Percentiles rank a stretch among this genome's conserved stretches.
Conservation (phyloP, 2,888 invertebrate genomes). For the Himalopsyche japonica region DNA sequence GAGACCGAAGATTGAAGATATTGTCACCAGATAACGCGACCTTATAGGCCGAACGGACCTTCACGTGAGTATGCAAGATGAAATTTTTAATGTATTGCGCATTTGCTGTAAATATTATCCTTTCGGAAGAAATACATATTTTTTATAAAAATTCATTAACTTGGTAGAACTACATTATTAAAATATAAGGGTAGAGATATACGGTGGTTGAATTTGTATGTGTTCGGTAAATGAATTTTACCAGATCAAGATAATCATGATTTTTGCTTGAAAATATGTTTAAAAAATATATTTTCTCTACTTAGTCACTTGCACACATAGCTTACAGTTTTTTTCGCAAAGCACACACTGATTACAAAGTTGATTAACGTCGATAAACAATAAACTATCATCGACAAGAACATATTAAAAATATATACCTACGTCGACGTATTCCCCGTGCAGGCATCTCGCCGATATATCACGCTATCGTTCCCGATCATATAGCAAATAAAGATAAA, state of each 20-base stretch:
- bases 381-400: constrained; percentile 9
- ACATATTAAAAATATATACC: neutral
- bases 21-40: constrained; percentile 13
- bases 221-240: too few species aligned
- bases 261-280: too few species aligned
- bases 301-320: too few species aligned
- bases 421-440: neutral
- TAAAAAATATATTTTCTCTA: too few species aligned
- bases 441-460: constrained; percentile 10
- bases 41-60: neutral
- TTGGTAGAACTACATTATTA: too few species aligned
- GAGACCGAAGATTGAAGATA: constrained; percentile 17
- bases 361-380: constrained; percentile 33
- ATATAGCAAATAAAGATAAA: constrained; percentile 37
- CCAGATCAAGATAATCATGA: too few species aligned
- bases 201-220: too few species aligned
- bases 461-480: constrained; percentile 31
- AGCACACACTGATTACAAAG: neutral
- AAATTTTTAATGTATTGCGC: neutral
- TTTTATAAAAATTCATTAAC: too few species aligned
- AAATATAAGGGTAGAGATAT: too few species aligned
- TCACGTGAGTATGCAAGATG: neutral
- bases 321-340: too few species aligned
- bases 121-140: too few species aligned
- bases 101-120: neutral